Conservation (phyloP, 2,888 invertebrate species). For the Epinotia ramella region DNA sequence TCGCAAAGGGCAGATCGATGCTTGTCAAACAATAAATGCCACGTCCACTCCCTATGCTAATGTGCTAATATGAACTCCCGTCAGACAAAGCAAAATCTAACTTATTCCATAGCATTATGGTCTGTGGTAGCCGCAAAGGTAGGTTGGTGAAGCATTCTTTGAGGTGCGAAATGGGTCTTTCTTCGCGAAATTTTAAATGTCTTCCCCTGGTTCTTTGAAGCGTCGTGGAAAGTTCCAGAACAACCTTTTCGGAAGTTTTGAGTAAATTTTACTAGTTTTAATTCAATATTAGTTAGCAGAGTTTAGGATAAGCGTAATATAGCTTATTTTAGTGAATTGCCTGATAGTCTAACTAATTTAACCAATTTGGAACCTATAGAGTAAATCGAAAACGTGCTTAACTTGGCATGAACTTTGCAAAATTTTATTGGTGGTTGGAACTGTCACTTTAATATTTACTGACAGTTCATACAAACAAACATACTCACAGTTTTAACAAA, state of each 20-base stretch:
- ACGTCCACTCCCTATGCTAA: slow-evolving; percentile 83
- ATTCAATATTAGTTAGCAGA: background rate
- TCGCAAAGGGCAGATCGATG: slow-evolving; percentile 85
- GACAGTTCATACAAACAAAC: too few species aligned
- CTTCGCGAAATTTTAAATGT: slow-evolving; percentile 63
- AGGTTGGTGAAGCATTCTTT: slow-evolving; percentile 62
- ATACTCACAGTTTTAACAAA: too few species aligned
- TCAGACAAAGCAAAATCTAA: slow-evolving; percentile 50
- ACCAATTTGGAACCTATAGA: too few species aligned
- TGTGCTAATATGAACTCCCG: slow-evolving; percentile 50
- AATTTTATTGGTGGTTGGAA: too few species aligned
- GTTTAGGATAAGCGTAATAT: too few species aligned
- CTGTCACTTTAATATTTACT: too few species aligned
- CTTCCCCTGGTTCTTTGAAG: slow-evolving; percentile 11
- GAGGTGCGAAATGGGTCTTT: slow-evolving; percentile 82
- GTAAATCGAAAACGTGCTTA: too few species aligned
- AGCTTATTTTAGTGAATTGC: background rate
- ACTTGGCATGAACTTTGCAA: too few species aligned
- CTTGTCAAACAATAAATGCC: slow-evolving; percentile 85
- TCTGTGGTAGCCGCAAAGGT: slow-evolving; percentile 48
- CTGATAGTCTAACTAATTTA: too few species aligned
- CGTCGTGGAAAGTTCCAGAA: slow-evolving; percentile 6
- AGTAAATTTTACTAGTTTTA: slow-evolving; percentile 7
- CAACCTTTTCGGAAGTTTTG: slow-evolving; percentile 19
- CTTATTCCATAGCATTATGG: slow-evolving; percentile 51